Percentiles rank a stretch among this genome's conserved stretches.
Evolutionary conservation across 2,888 invertebrate species (phyloP).

Genomic region (Pollenia labialis): DNA sequence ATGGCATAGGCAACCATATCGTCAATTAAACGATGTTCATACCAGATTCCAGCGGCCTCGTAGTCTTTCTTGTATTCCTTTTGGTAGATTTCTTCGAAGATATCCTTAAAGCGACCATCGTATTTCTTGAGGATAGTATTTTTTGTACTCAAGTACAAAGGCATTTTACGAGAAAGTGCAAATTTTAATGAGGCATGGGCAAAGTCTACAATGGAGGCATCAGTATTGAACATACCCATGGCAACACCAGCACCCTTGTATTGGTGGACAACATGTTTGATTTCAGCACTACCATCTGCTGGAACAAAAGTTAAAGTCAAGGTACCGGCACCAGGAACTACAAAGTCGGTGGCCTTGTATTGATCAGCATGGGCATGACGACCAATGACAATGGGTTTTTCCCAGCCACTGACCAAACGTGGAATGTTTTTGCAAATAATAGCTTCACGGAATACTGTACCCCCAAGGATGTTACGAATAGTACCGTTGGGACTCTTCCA

Average conservation of each 20-base stretch:
- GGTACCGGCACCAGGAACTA: constrained; percentile 95
- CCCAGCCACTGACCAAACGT: constrained; percentile 97
- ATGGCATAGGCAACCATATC: constrained; percentile 99
- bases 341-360: constrained; percentile 98
- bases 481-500: constrained; percentile 96
- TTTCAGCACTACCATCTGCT: constrained; percentile 85
- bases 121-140: constrained; percentile 98
- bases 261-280: constrained; percentile 91
- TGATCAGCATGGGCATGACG: constrained; percentile 99
- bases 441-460: constrained; percentile 90
- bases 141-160: constrained; percentile 97
- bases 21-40: constrained; percentile 98
- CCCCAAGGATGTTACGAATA: constrained; percentile 94
- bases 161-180: constrained; percentile 93
- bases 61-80: constrained; percentile 92
- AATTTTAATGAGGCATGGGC: constrained; percentile 97
- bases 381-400: constrained; percentile 98
- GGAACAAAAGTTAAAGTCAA: constrained; percentile 93
- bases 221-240: constrained; percentile 98
- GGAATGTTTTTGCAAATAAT: constrained; percentile 97
- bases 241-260: constrained; percentile 96
- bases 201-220: constrained; percentile 96
- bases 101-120: constrained; percentile 98
- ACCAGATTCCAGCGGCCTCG: constrained; percentile 96
- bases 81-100: constrained; percentile 97